Evolutionary conservation across 1,140 invertebrate species (phyloP), one percentile per base, ranked within the genome.

Genomic region (Hydropsyche tenuis): DNA sequence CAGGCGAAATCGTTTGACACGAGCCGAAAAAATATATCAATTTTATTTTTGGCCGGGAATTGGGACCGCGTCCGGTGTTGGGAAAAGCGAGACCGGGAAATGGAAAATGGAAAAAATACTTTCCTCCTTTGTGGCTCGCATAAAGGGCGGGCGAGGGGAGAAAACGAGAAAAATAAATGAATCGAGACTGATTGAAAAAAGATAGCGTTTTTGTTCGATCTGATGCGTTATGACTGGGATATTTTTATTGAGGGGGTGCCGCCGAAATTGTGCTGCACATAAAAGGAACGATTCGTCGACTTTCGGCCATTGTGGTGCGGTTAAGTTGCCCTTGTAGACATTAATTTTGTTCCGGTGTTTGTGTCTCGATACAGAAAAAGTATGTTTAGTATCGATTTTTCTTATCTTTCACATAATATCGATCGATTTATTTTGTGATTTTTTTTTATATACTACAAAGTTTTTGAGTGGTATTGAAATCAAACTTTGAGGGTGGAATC

Each of bases 101-200:
- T 70, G 48, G 48, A 45, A 68, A 69, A 72, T 63, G 70, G 56
- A 56, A 53, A 27, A 70, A 63, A 74, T 69, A 74, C 60, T 75
- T 75, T 45, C 45, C 46, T 27, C 46, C 66, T 68, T 75, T 75
- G 69, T 72, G 69, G 69, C 42, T 11, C 18, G 69, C 66, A 53
- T 65, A 71, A 75, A 69, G 53, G 51, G n/a, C n/a, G n/a, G n/a
- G n/a, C n/a, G n/a, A n/a, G 53, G 64, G 60, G 53, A 37, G 30
- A 4, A 74, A 75, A 75, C 70, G 73, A 75, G 69, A 75, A 72
- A 75, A 75, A 75, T 75, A 75, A 75, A 75, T 75, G 73, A 75
- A 75, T 75, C 73, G 73, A 69, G 63, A 71, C 73, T 75, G 73
- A 75, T 75, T 75, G 69, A 75, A 75, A 75, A 75, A 71, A 75